A percentile compares a stretch with the other conserved stretches of the same genome.
Evolutionary conservation across 2,797 vertebrate species (phyloP).

Genomic region (Zalophus californianus): DNA sequence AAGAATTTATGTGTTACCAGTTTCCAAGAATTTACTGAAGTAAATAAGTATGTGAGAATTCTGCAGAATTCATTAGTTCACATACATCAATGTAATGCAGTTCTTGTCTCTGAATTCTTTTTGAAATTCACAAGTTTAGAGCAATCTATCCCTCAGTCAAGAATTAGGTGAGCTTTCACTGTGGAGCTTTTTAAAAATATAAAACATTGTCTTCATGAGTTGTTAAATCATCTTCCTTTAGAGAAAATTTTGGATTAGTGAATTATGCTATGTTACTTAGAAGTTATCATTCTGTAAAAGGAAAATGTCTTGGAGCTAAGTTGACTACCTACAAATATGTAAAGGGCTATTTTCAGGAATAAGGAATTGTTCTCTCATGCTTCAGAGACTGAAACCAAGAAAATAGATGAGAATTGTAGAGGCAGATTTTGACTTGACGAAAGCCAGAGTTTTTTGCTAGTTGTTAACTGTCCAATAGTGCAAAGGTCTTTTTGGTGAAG

Average conservation of each 20-base stretch:
- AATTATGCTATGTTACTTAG: background rate
- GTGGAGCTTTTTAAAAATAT: background rate
- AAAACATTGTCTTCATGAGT: slow-evolving; percentile 1
- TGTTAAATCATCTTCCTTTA: background rate
- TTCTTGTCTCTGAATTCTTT: slow-evolving; percentile 14
- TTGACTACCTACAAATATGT: background rate
- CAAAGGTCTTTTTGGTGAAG: background rate
- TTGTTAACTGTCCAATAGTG: background rate
- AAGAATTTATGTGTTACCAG: background rate
- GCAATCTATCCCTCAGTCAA: background rate
- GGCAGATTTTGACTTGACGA: background rate
- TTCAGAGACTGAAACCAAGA: background rate
- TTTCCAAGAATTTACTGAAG: background rate
- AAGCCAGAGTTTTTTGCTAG: background rate
- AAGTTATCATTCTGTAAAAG: background rate
- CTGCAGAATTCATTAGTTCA: background rate
- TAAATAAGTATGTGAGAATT: background rate
- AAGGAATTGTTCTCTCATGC: background rate
- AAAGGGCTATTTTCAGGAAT: background rate
- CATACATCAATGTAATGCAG: background rate
- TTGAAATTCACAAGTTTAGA: slow-evolving; percentile 25
- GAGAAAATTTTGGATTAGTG: background rate
- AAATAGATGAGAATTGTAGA: background rate
- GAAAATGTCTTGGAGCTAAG: background rate
- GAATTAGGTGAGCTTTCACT: background rate